phyloP scores from a whole-genome alignment of 2,797 vertebrate species.

The Loris lydekkerianus region DNA sequence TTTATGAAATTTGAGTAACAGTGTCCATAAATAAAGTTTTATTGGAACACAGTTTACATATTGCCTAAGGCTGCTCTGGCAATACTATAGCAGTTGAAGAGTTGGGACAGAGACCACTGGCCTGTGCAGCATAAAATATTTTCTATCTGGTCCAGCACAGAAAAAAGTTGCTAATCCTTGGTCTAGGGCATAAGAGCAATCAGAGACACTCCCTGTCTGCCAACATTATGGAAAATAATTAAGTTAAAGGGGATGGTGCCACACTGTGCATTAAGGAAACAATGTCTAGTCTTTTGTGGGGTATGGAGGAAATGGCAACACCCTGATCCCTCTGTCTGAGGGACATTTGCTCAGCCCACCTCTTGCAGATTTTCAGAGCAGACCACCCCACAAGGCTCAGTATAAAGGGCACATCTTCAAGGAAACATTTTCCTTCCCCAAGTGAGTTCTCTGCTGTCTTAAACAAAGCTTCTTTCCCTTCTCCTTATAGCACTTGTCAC shows the following conservation, averaged over 20 bases:
- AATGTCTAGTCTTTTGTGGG: neutral
- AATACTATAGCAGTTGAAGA: neutral
- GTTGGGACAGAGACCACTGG: neutral
- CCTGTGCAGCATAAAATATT: slow-evolving; percentile 9
- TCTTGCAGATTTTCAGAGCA: neutral
- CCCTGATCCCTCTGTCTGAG: neutral
- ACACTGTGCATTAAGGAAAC: neutral
- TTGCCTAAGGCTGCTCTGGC: neutral
- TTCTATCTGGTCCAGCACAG: neutral
- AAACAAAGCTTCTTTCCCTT: slow-evolving; percentile 17
- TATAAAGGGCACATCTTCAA: neutral
- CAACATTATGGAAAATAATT: slow-evolving; percentile 1
- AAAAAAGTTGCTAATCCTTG: slow-evolving; percentile 48
- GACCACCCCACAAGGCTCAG: neutral
- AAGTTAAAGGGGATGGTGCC: neutral
- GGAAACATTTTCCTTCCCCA: neutral
- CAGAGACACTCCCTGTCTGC: slow-evolving; percentile 36
- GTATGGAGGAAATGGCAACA: neutral
- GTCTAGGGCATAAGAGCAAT: neutral
- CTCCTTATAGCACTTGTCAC: neutral
- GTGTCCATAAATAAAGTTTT: slow-evolving; percentile 21
- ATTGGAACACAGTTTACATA: neutral
- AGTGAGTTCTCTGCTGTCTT: neutral
- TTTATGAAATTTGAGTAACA: neutral
- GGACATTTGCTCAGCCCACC: neutral